Evolutionary conservation across 2,113 vertebrate genomes (phyloP), one percentile per base, ranked within the genome.

Genomic region (Ibidorhyncha struthersii): DNA sequence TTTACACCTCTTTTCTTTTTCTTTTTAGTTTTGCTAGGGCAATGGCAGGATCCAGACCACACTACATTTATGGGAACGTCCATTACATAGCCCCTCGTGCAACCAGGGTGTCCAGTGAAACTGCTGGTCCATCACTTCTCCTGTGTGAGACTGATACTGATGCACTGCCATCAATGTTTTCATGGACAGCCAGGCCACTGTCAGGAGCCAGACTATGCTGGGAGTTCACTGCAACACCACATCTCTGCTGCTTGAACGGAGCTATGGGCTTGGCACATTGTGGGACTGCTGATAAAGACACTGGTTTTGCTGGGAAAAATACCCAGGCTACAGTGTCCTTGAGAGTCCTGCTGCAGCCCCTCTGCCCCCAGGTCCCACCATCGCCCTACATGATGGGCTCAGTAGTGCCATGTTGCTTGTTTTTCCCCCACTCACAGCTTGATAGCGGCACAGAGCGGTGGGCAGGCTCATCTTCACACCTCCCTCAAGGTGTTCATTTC

Each of bases 361-460:
- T 45, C 4, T 72, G 10, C 9, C n/a, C 27, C 45, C 15, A 58
- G 36, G 25, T 62, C 52, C 34, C 36, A 16, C 23, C 23, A 7
- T 17, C 3, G 1, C 27, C n/a, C 32, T 69, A 3, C 0, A 1
- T 0, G 0, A 23, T 40, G 41, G 41, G 17, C 23, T 91, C 8
- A 0, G 32, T 1, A 1, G 19, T 45, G 66, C 47, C 34, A 26
- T 3, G 0, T 29, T 78, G n/a, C 52, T 20, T 52, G 52, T n/a
- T 82, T 32, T 82, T 73, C 36, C 29, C 20, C 14, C 27, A 10
- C 17, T 67, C 32, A 32, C 27, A 50, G 47, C 53, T 45, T 67
- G 36, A 45, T 4, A 50, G 47, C 0, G 5, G 47, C 40, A 40
- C 1, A 2, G 14, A 36, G 53, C 14, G 19, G 17, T 52, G 25